These are phyloP conservation scores for Lasius fuliginosus DNA, from an alignment of 2,888 invertebrate species.

Conservation along the genomic window DNA sequence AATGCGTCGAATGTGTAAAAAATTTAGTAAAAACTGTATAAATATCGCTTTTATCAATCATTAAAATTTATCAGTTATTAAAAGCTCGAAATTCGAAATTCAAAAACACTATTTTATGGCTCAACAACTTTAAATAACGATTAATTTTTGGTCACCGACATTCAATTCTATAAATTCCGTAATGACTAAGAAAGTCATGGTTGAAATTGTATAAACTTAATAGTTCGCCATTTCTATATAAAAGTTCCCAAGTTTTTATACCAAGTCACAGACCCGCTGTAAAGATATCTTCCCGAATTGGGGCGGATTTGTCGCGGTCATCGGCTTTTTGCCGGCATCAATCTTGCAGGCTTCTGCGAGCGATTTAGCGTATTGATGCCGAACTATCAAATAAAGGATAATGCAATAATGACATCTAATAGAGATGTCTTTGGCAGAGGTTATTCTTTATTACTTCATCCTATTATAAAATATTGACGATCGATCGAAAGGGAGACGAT, in stretches of 20 bases:
- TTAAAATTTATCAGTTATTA: neutral
- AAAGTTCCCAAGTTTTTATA: conserved; percentile 30
- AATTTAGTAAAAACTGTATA: neutral
- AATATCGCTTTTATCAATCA: neutral
- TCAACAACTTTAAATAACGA: conserved; percentile 10
- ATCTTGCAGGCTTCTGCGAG: conserved; percentile 53
- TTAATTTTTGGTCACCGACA: conserved; percentile 8
- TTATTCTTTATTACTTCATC: conserved; percentile 5
- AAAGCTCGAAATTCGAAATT: conserved; percentile 21
- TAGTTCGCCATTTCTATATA: neutral
- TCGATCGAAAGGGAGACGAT: neutral
- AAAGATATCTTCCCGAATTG: conserved; percentile 46
- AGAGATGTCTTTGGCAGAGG: neutral
- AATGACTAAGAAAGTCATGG: neutral
- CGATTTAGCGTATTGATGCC: conserved; percentile 17
- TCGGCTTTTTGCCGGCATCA: conserved; percentile 62
- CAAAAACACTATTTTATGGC: neutral
- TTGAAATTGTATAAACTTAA: conserved; percentile 2
- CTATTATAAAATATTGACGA: conserved; percentile 23
- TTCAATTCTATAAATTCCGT: conserved; percentile 30
- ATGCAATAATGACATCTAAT: neutral
- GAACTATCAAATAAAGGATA: conserved; percentile 11
- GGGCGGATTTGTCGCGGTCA: conserved; percentile 60
- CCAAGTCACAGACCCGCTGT: conserved; percentile 7
- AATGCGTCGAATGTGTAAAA: neutral